Evolutionary conservation across 2,113 vertebrate species (phyloP), one percentile per base, ranked within the genome.

Genomic region (Plestiodon gilberti): DNA sequence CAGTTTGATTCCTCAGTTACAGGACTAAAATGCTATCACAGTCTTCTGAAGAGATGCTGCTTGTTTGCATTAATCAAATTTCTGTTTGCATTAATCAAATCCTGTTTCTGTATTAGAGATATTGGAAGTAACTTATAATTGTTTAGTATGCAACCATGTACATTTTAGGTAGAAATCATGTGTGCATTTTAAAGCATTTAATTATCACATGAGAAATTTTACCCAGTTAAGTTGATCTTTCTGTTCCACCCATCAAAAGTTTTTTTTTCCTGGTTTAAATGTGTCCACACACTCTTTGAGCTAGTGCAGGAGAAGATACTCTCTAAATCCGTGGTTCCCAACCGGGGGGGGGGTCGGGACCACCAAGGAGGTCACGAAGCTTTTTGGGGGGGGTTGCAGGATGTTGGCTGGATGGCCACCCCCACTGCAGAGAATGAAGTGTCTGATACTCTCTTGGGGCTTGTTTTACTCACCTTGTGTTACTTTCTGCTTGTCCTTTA

Each of bases 81-180:
- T n/a, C 57, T 81, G 52, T n/a, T n/a, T n/a, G n/a, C n/a, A n/a
- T n/a, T n/a, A n/a, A n/a, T n/a, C 48, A 89, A 84, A 83, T 35
- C 3, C 14, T 13, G 82, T 90, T 90, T 82, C 22, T 48, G 30
- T 14, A 83, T 55, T 48, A 71, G 78, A 40, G 38, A 80, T 65
- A 3, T 25, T 64, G 33, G 14, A 40, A 35, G 7, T 80, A 4
- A 3, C 20, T 3, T 35, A 9, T 8, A 11, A 14, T 61, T 62
- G 25, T 9, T 20, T 28, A 22, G 93, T 92, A 91, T 93, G 71
- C 79, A 90, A 84, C 40, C 25, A 3, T 70, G 10, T 23, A 6
- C 11, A 25, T 55, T 69, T 69, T 6, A 22, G 57, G 33, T 35
- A 23, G 1, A 6, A 78, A 23, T 78, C 52, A 22, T 57, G 30